Conservation (phyloP, 2,888 invertebrate species). For the Campaea margaritaria region DNA sequence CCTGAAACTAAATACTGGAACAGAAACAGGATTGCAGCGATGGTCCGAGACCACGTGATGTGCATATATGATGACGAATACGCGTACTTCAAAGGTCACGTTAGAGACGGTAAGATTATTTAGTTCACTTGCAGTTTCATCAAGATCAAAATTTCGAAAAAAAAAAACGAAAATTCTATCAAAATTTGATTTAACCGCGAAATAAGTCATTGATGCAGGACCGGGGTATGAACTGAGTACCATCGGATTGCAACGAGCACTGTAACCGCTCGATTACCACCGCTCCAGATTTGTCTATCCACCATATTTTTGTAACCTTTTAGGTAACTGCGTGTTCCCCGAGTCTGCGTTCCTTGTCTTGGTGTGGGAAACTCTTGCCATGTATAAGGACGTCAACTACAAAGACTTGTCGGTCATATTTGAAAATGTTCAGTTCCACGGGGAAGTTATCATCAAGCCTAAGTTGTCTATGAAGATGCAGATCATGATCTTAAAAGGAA, state of each 20-base stretch:
- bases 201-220: too few species aligned
- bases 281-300: too few species aligned
- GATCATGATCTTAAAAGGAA: constrained; percentile 49
- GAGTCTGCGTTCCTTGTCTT: constrained; percentile 84
- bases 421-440: constrained; percentile 41
- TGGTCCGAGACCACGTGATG: constrained; percentile 51
- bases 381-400: constrained; percentile 63
- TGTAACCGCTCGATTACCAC: too few species aligned
- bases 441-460: constrained; percentile 36
- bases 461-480: constrained; percentile 37
- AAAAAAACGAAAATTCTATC: too few species aligned
- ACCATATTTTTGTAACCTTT: constrained; percentile 3
- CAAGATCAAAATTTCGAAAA: too few species aligned
- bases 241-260: too few species aligned
- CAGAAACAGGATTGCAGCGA: constrained; percentile 44
- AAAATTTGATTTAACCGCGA: too few species aligned
- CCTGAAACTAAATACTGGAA: constrained; percentile 46
- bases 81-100: constrained; percentile 49
- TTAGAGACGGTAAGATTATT: constrained; percentile 48
- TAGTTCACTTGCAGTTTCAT: too few species aligned
- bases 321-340: constrained; percentile 87
- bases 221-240: too few species aligned
- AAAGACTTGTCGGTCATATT: constrained; percentile 49
- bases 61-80: constrained; percentile 60
- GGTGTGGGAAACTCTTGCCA: constrained; percentile 81